These are phyloP conservation scores for Danionella dracula DNA, from an alignment of 2,797 vertebrate species.

Conservation along the genomic window DNA sequence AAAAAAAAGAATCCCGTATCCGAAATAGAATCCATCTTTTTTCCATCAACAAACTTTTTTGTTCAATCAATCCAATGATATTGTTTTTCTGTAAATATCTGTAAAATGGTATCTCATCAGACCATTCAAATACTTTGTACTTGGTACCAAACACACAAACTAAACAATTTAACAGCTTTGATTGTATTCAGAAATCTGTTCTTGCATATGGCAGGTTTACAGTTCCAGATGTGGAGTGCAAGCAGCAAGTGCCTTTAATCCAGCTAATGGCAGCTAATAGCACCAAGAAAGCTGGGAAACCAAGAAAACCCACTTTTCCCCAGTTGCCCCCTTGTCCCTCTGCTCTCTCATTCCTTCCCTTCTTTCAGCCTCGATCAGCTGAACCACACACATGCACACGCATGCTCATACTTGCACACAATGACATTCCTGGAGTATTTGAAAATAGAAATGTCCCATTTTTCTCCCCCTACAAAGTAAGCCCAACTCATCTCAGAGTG, in stretches of 20 bases:
- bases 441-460: slow-evolving; percentile 2
- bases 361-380: slow-evolving; percentile 16
- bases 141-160: background rate
- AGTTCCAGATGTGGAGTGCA: slow-evolving; percentile 39
- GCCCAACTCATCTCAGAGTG: slow-evolving; percentile 31
- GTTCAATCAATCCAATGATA: too few species aligned
- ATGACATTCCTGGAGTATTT: slow-evolving; percentile 17
- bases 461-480: background rate
- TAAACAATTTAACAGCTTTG: slow-evolving; percentile 13
- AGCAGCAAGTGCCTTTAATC: slow-evolving; percentile 39
- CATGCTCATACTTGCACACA: slow-evolving; percentile 11
- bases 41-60: too few species aligned
- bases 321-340: background rate
- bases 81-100: too few species aligned
- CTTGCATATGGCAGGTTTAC: slow-evolving; percentile 44
- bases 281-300: slow-evolving; percentile 39
- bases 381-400: slow-evolving; percentile 11
- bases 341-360: slow-evolving; percentile 24
- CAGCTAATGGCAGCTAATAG: slow-evolving; percentile 50
- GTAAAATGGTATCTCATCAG: too few species aligned
- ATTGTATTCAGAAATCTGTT: slow-evolving; percentile 33
- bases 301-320: slow-evolving; percentile 33
- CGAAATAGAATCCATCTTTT: too few species aligned
- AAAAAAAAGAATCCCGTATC: too few species aligned
- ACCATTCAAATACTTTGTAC: too few species aligned